Evolutionary conservation across 2,113 vertebrate species (phyloP), one percentile per base, ranked within the genome.

Genomic region (Barbus barbus): DNA sequence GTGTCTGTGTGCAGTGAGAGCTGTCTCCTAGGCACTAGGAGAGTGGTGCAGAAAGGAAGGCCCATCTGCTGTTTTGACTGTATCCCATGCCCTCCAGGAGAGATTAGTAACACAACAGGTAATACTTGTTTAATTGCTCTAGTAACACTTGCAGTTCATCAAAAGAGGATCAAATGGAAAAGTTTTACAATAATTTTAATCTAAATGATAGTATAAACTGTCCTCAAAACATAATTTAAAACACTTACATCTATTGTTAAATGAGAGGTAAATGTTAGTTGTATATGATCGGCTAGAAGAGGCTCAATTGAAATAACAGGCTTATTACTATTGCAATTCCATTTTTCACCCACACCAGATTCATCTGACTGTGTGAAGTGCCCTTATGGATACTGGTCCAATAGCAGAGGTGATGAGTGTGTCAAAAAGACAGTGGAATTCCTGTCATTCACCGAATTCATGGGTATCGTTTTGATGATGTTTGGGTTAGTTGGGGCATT

Each of bases 81-180:
- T 65, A 81, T 87, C 48, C 51, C 3, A 0, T 87, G 87, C 84
- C 79, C 89, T 72, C 84, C 89, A 44, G 91, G 89, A 82, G 86
- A 90, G 84, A 90, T 92, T 81, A 91, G 82, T 61, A 90, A 90
- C 13, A 74, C 65, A 8, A 90, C 78, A 91, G 89, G 87, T 53
- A 65, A 77, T 56, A 28, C 65, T 53, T 75, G 72, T 28, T 60
- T 75, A 46, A 28, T 69, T 84, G 77, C 36, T 75, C 20, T 83
- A 75, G 80, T 76, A 53, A 67, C 72, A 28, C 9, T 71, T 28
- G 28, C 74, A 33, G 9, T 76, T n/a, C 67, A 85, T 28, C 31
- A 26, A 81, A 87, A 65, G 20, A 28, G 46, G n/a, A 75, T 79
- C 41, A 28, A 79, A 20, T 14, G 20, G 33, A 38, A 12, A 84